A percentile compares a stretch with the other conserved stretches of the same genome.
These are phyloP conservation scores for Cherax destructor DNA, from an alignment of 1,140 invertebrate species.

Conservation along the genomic window DNA sequence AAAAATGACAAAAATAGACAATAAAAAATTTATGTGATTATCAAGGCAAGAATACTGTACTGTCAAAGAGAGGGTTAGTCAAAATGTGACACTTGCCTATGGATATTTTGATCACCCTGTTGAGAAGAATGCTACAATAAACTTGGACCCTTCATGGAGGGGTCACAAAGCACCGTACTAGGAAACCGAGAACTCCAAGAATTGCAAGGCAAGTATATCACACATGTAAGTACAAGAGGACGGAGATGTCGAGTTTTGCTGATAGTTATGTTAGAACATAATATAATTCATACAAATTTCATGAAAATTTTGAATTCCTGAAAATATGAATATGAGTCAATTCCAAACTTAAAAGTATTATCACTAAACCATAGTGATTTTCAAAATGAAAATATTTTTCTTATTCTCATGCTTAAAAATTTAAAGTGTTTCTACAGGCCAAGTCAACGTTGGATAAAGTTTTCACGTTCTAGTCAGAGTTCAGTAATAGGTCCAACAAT, in stretches of 20 bases:
- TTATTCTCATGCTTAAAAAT: neutral
- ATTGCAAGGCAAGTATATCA: slow-evolving; percentile 58
- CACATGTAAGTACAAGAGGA: slow-evolving; percentile 56
- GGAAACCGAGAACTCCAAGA: slow-evolving; percentile 39
- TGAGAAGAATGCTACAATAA: neutral
- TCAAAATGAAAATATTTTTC: neutral
- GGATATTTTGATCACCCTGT: slow-evolving; percentile 13
- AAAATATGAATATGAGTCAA: neutral
- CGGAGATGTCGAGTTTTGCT: slow-evolving; percentile 16
- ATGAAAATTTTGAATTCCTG: neutral
- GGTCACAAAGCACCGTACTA: slow-evolving; percentile 51
- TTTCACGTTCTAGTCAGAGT: slow-evolving; percentile 20
- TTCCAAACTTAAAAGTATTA: neutral
- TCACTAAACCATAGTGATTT: neutral
- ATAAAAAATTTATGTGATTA: too few species aligned
- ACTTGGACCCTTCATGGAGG: neutral
- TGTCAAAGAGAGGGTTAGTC: neutral
- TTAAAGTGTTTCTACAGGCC: neutral
- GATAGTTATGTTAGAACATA: neutral
- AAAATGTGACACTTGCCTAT: neutral
- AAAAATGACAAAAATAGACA: too few species aligned
- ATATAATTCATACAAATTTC: neutral
- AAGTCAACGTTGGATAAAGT: neutral
- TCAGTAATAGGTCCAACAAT: slow-evolving; percentile 60
- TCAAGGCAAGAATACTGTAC: too few species aligned